Conservation (phyloP, 1,140 invertebrate genomes). For the Drosophila nikananu region DNA sequence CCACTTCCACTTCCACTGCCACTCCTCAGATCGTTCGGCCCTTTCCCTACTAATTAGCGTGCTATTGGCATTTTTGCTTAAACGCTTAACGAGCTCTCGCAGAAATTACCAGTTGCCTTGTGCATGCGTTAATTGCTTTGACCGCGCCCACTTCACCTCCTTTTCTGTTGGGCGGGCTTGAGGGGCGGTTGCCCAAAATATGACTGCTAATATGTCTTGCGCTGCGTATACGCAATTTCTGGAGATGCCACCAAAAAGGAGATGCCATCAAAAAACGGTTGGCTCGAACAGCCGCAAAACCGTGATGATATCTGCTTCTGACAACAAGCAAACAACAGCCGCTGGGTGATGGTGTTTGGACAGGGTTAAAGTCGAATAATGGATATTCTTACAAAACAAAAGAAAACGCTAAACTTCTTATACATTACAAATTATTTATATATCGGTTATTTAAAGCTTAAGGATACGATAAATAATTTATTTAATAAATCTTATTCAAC, state of each 20-base stretch:
- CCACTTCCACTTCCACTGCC: constrained; percentile 1
- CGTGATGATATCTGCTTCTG: constrained; percentile 37
- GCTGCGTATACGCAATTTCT: constrained; percentile 68
- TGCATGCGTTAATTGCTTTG: constrained; percentile 44
- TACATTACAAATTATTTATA: too few relatives aligned
- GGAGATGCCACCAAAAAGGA: constrained; percentile 58
- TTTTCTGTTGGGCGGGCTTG: not conserved
- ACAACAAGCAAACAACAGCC: constrained; percentile 41
- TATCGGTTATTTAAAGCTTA: too few relatives aligned
- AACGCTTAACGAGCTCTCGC: constrained; percentile 80
- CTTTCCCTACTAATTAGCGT: constrained; percentile 71
- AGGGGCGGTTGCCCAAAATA: constrained; percentile 13
- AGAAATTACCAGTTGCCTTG: constrained; percentile 59
- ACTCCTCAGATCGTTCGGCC: constrained; percentile 3
- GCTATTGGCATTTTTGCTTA: constrained; percentile 82
- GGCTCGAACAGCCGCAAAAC: constrained; percentile 32
- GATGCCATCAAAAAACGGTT: constrained; percentile 53
- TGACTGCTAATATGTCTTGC: constrained; percentile 50
- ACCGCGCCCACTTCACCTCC: constrained; percentile 4
- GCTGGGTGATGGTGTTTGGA: not conserved
- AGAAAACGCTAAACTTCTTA: not conserved
- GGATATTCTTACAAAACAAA: not conserved
- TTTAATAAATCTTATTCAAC: too few relatives aligned
- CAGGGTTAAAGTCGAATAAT: not conserved
- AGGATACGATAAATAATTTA: too few relatives aligned